These are phyloP conservation scores for Nemopilema nomurai DNA, from an alignment of 30 jellyfish, hydroid and myxozoan genomes.

Conservation along the genomic window DNA sequence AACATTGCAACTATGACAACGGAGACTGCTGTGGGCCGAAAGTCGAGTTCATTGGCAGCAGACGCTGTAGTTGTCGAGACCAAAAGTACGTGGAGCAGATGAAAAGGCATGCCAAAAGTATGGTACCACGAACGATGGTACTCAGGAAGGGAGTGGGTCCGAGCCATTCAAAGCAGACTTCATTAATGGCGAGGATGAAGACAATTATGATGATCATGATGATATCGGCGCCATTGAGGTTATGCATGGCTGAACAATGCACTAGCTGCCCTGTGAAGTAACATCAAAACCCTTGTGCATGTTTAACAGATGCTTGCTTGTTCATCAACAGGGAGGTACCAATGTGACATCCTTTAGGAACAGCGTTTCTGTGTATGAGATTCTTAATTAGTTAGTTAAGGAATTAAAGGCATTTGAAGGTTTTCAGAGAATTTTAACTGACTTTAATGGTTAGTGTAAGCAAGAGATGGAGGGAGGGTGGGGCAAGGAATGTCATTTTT, in stretches of 20 bases:
- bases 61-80: slow-evolving; percentile 21
- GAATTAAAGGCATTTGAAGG: too few relatives aligned
- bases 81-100: neutral
- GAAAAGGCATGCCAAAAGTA: neutral
- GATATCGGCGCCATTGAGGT: neutral
- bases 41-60: neutral
- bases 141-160: slow-evolving; percentile 39
- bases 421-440: too few relatives aligned
- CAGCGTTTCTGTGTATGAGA: too few relatives aligned
- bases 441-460: too few relatives aligned
- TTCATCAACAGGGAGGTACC: neutral
- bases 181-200: slow-evolving; percentile 36
- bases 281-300: neutral
- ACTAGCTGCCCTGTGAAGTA: too few relatives aligned
- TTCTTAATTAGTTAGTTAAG: too few relatives aligned
- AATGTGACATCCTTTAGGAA: neutral
- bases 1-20: slow-evolving; percentile 81
- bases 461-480: too few relatives aligned
- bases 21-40: slow-evolving; percentile 84
- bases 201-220: slow-evolving; percentile 10
- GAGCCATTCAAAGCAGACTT: neutral
- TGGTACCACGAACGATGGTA: neutral
- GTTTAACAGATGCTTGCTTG: neutral
- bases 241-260: neutral
- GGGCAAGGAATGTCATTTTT: too few relatives aligned